Conservation (phyloP, 2,888 invertebrate species). For the Falcaria lacertinaria region DNA sequence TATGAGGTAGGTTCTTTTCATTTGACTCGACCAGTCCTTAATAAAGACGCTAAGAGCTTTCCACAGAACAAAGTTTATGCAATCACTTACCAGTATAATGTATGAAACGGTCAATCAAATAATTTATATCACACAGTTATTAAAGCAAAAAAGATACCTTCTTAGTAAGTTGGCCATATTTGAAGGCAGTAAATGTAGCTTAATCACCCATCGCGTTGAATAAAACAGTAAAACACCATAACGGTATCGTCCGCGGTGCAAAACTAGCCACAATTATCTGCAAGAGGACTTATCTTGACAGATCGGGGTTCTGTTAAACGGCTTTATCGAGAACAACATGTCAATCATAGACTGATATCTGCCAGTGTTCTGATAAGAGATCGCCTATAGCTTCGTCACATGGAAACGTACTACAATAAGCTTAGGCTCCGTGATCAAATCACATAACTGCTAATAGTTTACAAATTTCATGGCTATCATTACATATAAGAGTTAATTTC, state of each 20-base stretch:
- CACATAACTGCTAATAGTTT: too few relatives aligned
- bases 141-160: constrained; percentile 36
- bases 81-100: too few relatives aligned
- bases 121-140: too few relatives aligned
- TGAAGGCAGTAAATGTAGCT: constrained; percentile 5
- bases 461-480: too few relatives aligned
- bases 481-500: too few relatives aligned
- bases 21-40: too few relatives aligned
- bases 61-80: too few relatives aligned
- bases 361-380: constrained; percentile 25
- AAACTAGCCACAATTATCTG: constrained; percentile 26
- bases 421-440: too few relatives aligned
- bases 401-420: constrained; percentile 9
- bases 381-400: constrained; percentile 31
- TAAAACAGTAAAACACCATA: constrained; percentile 21
- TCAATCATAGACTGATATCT: constrained; percentile 47
- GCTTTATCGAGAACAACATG: constrained; percentile 50
- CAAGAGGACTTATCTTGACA: constrained; percentile 58
- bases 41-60: too few relatives aligned
- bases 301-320: constrained; percentile 51
- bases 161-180: constrained; percentile 52
- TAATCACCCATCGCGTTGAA: constrained; percentile 13
- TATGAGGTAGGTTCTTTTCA: too few relatives aligned
- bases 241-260: constrained; percentile 18
- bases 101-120: too few relatives aligned